phyloP scores from a whole-genome alignment of 1,140 invertebrate genomes.

The Drosophila lacertosa region DNA sequence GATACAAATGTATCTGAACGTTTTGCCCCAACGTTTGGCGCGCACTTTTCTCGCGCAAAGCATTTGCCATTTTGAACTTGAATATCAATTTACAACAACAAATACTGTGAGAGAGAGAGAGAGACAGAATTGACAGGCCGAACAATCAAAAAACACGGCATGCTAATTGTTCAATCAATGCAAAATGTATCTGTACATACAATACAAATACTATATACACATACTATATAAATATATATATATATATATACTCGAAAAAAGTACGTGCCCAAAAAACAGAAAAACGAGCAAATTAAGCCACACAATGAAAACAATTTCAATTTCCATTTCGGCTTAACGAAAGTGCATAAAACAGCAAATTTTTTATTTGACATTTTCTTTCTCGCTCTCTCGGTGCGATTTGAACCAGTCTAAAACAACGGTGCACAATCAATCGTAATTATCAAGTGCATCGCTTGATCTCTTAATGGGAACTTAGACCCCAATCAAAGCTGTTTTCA shows the following conservation, averaged over 20 bases:
- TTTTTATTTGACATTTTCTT: not conserved
- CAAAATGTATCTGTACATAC: constrained; percentile 38
- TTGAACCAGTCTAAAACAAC: constrained; percentile 60
- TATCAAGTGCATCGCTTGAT: not conserved
- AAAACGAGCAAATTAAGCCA: constrained; percentile 47
- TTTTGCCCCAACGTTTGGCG: constrained; percentile 53
- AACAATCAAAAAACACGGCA: constrained; percentile 19
- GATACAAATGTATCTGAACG: constrained; percentile 29
- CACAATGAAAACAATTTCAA: constrained; percentile 43
- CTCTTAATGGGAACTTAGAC: not conserved
- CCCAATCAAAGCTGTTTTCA: not conserved
- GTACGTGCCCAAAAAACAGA: constrained; percentile 52
- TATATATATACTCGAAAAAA: not conserved
- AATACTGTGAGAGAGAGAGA: constrained; percentile 40
- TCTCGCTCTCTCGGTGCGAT: constrained; percentile 20
- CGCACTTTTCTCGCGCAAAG: constrained; percentile 73
- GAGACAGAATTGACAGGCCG: constrained; percentile 47
- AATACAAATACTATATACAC: not conserved
- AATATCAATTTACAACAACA: constrained; percentile 82
- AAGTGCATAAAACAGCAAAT: constrained; percentile 64
- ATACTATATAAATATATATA: not conserved
- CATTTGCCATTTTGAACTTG: constrained; percentile 82
- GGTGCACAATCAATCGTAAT: not conserved
- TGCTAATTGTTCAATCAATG: constrained; percentile 81
- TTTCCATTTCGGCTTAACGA: constrained; percentile 26